Base-by-base conservation (phyloP, 2,888 invertebrate species). In the Scelioninae gen. 2 region DNA sequence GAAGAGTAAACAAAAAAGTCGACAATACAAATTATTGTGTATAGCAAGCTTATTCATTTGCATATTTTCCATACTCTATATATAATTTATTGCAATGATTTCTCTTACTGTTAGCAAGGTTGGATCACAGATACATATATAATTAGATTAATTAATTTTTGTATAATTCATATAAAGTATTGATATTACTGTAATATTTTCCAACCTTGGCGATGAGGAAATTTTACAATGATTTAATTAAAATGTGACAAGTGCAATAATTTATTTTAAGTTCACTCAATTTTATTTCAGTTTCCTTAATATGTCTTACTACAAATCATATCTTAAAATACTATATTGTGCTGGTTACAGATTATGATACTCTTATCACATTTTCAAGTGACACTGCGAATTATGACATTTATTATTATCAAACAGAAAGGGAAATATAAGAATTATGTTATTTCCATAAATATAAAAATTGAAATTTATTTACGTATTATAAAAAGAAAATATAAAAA, bases 1-100 rank as follows among this genome's bases (percentile, higher is more conserved):
- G 64, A 74, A 72, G 75, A 46, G 64, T 19, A 61, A 69, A 60
- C 2, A 0, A 60, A 41, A 43, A 11, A 37, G 33, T 45, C 57
- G 65, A 70, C 52, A 67, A 61, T 72, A 60, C 19, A 4, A 43
- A 70, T 52, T 18, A 37, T 37, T 33, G 18, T 33, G 11, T 41
- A 45, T 11, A 50, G 41, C 25, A 45, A 68, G 37, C 50, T 68
- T 53, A 18, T 19, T 31, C 61, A 43, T 37, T 64, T 22, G 25
- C 33, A 25, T 10, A 37, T 64, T 25, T 50, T 28, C 10, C 31
- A 31, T 31, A 31, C 31, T 53, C 2, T n/a, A n/a, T 35, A 19
- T 37, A 18, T 50, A 10, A 28, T 15, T 35, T 33, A 5, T 10
- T 50, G n/a, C n/a, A n/a, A n/a, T n/a, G n/a, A n/a, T 50, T 50